Evolutionary conservation across 1,140 invertebrate genomes (phyloP), one percentile per base, ranked within the genome.

Genomic region (Tenebrio molitor): DNA sequence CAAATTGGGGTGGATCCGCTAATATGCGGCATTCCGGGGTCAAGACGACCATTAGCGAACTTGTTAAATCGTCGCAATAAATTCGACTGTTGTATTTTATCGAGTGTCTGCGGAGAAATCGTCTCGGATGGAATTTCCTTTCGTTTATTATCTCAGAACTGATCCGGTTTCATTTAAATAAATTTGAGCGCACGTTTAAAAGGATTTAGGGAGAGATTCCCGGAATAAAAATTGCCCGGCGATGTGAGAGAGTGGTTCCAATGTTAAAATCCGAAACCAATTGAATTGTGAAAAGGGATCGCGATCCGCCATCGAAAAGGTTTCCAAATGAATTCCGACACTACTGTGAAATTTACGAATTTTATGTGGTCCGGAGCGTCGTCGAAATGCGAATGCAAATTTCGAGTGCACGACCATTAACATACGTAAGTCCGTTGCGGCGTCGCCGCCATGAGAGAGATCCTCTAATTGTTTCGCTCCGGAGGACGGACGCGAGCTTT

Each of bases 281-380:
- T 53, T 53, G 46, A 53, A 50, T 50, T 50, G 44, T 58, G 50
- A 58, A 58, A 58, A 17, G 16, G 44, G 50, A 58, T 58, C 50
- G 50, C 19, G n/a, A 29, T 15, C n/a, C 6, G 36, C 25, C 25
- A 29, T 29, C 25, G 25, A 29, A n/a, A 39, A n/a, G 36, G 4
- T n/a, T 39, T 39, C 2, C 6, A 39, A 12, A 39, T 39, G 36
- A 39, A 39, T 39, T 39, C 36, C 36, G 12, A n/a, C n/a, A 39
- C 36, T 39, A 29, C n/a, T n/a, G n/a, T 29, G 25, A 39, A 39
- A 39, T 39, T 39, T n/a, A 6, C 36, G 12, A 39, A 39, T 44
- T 41, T 58, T 29, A 58, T 15, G 7, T 33, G n/a, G 21, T 58
- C 23, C 0, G 23, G 8, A 19, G 16, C 46, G 10, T n/a, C 50